Base-by-base conservation (phyloP, 2,797 vertebrate species). In the Pristis pectinata region DNA sequence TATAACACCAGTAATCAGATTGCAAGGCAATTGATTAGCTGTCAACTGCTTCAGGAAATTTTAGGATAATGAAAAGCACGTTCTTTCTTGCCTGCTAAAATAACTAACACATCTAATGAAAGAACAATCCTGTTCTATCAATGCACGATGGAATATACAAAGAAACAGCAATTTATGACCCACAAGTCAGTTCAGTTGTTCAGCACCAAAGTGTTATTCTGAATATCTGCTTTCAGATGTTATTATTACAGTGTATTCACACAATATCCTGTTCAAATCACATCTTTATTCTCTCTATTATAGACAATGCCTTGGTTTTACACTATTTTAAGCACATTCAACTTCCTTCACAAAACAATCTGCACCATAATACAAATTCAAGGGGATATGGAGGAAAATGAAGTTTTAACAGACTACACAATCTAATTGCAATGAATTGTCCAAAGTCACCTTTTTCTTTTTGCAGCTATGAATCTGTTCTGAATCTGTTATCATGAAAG, bases 301-400 rank as follows among this genome's bases (percentile, higher is more conserved):
- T 49, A 44, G 70, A 34, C 37, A 93, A 74, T 72, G 67, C 70
- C 1, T 27, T 30, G 67, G 41, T 22, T 72, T 93, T 24, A 34
- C 37, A 34, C 41, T 93, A 74, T 93, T 53, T 93, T 72, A 53
- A 41, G 27, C 91, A 44, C 24, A 49, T 72, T 72, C 91, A 5
- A 64, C 24, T 74, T 93, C 91, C 91, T 93, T 5, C 74, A 17
- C 67, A 44, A 41, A 72, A 67, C 44, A 72, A 49, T 49, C 91
- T 11, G 67, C 24, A 92, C 41, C 64, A 70, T 49, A 13, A 34
- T 49, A 72, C 72, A 53, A 44, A 15, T 91, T 74, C 41, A 34
- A 93, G 67, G 67, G 61, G 89, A 67, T 89, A 89, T 15, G 85
- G 85, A 61, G 85, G 85, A 89, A 92, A 41, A 67, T 93, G 44